phyloP scores from a whole-genome alignment of 2,888 invertebrate species.

The Volucella bombylans region DNA sequence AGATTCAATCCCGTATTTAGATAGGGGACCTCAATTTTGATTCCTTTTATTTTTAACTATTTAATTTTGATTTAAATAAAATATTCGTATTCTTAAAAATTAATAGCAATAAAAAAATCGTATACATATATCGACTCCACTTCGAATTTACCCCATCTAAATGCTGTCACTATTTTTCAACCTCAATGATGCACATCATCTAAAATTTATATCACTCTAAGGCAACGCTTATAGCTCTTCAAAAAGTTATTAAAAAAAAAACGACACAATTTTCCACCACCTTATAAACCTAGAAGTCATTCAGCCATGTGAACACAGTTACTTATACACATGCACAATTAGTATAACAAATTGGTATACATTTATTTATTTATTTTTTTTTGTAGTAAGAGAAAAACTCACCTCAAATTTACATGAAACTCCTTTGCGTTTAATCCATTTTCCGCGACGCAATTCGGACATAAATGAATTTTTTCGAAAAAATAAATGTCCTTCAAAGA shows the following conservation, averaged over 20 bases:
- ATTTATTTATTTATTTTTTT: slow-evolving; percentile 6
- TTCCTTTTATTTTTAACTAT: no score
- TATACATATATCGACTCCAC: no score
- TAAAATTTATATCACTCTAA: no score
- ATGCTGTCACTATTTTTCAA: no score
- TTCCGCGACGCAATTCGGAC: slow-evolving; percentile 71
- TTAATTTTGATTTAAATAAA: no score
- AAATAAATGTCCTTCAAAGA: slow-evolving; percentile 29
- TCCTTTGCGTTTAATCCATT: slow-evolving; percentile 73
- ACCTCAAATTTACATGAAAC: slow-evolving; percentile 71
- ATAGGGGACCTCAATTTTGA: no score
- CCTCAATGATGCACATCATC: no score
- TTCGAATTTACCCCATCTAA: no score
- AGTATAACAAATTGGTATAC: slow-evolving; percentile 21
- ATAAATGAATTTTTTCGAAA: slow-evolving; percentile 67
- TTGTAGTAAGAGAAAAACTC: slow-evolving; percentile 30
- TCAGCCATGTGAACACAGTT: background rate
- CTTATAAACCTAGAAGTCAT: no score
- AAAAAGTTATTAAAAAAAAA: background rate
- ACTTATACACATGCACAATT: slow-evolving; percentile 17
- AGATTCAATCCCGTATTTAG: no score
- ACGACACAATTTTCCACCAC: background rate
- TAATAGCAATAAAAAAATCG: no score
- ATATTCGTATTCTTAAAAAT: no score
- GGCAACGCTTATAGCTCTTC: background rate